Percentiles rank a stretch among this genome's conserved stretches.
phyloP scores from a whole-genome alignment of 1,140 invertebrate species.

The Lepidotrigona ventralis region DNA sequence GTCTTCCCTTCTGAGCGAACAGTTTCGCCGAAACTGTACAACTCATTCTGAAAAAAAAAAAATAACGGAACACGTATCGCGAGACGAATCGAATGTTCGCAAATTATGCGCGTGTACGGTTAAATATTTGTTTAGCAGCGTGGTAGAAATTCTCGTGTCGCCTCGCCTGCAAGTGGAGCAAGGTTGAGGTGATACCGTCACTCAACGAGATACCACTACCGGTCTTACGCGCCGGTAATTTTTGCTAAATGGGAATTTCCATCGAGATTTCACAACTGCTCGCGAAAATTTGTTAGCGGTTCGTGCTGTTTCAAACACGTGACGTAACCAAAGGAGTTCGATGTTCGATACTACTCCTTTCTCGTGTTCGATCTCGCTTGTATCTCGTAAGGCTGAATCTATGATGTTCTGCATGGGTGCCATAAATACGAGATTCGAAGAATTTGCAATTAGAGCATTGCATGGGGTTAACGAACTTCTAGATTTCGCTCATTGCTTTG shows the following conservation, averaged over 20 bases:
- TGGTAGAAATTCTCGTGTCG: slow-evolving; percentile 30
- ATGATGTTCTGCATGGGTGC: background rate
- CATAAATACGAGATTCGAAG: background rate
- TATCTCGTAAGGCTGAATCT: background rate
- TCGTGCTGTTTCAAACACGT: background rate
- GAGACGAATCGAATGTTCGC: background rate
- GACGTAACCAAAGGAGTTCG: background rate
- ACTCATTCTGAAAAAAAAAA: no score
- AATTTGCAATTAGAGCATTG: background rate
- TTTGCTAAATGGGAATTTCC: slow-evolving; percentile 35
- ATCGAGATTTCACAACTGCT: slow-evolving; percentile 14
- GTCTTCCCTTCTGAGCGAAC: no score
- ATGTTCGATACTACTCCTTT: no score
- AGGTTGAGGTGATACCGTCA: slow-evolving; percentile 62
- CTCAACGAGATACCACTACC: slow-evolving; percentile 29
- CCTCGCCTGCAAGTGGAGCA: slow-evolving; percentile 52
- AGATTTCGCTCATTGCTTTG: background rate
- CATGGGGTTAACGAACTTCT: background rate
- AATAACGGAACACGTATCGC: background rate
- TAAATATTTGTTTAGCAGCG: slow-evolving; percentile 34
- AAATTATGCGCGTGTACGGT: background rate
- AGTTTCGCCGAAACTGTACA: no score
- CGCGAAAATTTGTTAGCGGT: slow-evolving; percentile 4
- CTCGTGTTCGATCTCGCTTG: background rate
- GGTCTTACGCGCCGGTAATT: slow-evolving; percentile 24